Evolutionary conservation across 2,797 vertebrate genomes (phyloP).

Genomic region (Myoxocephalus aenaeus): DNA sequence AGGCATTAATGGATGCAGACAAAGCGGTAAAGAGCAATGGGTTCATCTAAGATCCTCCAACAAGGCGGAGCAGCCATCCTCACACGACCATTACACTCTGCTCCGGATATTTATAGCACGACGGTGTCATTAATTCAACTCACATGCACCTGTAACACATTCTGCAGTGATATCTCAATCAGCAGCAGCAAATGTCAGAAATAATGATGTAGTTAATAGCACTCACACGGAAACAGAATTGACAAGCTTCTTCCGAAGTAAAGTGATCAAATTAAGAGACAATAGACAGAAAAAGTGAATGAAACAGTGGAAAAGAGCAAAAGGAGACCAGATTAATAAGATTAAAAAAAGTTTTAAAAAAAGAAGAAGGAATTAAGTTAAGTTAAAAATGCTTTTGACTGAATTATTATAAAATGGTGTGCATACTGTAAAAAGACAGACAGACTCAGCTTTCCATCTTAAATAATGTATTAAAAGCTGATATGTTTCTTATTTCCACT

Average conservation of each 20-base stretch:
- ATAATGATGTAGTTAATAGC: conserved; percentile 5
- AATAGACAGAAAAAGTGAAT: background rate
- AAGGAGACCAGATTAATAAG: background rate
- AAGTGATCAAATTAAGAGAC: background rate
- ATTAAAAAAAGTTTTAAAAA: background rate
- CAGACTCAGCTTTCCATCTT: background rate
- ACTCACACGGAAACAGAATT: conserved; percentile 2
- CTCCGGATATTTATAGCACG: background rate
- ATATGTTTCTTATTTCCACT: background rate
- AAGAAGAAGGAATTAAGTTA: no score
- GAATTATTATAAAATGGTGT: background rate
- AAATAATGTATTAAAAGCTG: background rate
- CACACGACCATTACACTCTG: background rate
- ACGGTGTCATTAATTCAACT: background rate
- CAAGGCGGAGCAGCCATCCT: background rate
- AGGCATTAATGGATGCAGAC: background rate
- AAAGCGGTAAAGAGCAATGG: background rate
- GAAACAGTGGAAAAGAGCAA: background rate
- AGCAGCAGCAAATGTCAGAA: conserved; percentile 19
- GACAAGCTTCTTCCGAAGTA: background rate
- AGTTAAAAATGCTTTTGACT: background rate
- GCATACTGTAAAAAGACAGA: background rate
- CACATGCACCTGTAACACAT: conserved; percentile 6
- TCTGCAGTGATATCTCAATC: conserved; percentile 15
- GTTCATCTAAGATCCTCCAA: background rate